phyloP scores from a whole-genome alignment of 2,113 vertebrate genomes.

The Heterocephalus glaber region DNA sequence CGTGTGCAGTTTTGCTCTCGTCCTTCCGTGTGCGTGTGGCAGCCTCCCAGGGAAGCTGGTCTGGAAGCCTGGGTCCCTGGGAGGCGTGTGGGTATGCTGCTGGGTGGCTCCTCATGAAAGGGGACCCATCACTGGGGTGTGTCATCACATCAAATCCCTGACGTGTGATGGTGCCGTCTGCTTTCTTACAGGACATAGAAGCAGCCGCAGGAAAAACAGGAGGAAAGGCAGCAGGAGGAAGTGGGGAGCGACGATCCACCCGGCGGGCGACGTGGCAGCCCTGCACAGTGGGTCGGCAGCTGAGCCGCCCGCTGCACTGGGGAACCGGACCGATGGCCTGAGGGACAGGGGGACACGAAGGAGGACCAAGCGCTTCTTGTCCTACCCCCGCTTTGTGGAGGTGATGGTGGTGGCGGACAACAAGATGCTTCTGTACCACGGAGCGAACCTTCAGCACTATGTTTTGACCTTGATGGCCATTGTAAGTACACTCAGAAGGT shows the following conservation, averaged over 20 bases:
- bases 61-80: no score
- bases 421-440: conserved; percentile 97
- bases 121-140: no score
- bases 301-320: conserved; percentile 78
- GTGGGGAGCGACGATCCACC: conserved; percentile 76
- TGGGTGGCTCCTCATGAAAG: no score
- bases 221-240: conserved; percentile 80
- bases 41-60: no score
- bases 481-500: conserved; percentile 89
- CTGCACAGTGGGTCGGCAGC: conserved; percentile 85
- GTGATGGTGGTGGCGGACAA: conserved; percentile 98
- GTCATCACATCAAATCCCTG: no score
- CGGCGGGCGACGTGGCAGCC: conserved; percentile 86
- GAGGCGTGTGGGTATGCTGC: no score
- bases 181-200: conserved; percentile 88
- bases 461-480: conserved; percentile 98
- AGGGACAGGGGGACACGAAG: conserved; percentile 88
- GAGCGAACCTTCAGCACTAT: conserved; percentile 97
- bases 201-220: conserved; percentile 86
- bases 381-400: conserved; percentile 98
- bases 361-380: conserved; percentile 96
- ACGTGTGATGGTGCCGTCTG: not conserved
- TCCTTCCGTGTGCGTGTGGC: no score
- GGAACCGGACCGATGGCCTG: conserved; percentile 83
- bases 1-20: conserved; percentile 15